Percentiles rank a stretch among this genome's conserved stretches.
These are phyloP conservation scores for Aplidium turbinatum DNA, from an alignment of 23 tunicate species.

Conservation along the genomic window DNA sequence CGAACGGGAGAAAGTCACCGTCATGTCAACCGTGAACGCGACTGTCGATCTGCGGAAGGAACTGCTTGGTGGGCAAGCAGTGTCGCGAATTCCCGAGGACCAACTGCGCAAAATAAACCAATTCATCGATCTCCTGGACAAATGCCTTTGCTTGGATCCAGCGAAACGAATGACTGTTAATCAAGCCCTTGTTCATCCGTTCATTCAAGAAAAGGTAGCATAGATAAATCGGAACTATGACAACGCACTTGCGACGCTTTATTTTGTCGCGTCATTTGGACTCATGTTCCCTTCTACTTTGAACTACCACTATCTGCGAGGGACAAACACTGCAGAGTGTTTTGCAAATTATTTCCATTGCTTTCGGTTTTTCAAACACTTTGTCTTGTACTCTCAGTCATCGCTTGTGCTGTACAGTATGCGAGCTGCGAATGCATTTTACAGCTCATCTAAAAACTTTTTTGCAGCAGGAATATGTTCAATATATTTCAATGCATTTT, in stretches of 20 bases:
- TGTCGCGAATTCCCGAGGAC: constrained; percentile 67
- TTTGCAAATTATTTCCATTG: too few relatives aligned
- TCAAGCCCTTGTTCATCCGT: constrained; percentile 83
- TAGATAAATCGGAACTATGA: too few relatives aligned
- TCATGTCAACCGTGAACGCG: constrained; percentile 73
- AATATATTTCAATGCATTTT: too few relatives aligned
- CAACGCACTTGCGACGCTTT: too few relatives aligned
- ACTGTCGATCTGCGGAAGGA: constrained; percentile 78
- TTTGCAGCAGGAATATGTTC: too few relatives aligned
- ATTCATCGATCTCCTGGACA: constrained; percentile 84
- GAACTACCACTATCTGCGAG: background rate
- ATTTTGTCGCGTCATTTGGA: too few relatives aligned
- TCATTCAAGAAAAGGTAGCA: constrained; percentile 78
- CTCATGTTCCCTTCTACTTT: too few relatives aligned
- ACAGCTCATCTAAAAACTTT: too few relatives aligned
- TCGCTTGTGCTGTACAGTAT: too few relatives aligned
- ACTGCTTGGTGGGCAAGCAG: constrained; percentile 74
- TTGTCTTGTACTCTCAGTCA: too few relatives aligned
- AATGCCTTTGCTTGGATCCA: constrained; percentile 82
- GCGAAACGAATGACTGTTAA: constrained; percentile 73
- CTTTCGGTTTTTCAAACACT: too few relatives aligned
- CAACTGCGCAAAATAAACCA: constrained; percentile 84
- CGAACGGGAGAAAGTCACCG: constrained; percentile 88
- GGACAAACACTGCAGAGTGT: background rate
- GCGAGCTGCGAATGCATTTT: too few relatives aligned